Conservation (phyloP, 2,113 vertebrate species). For the Progne subis region DNA sequence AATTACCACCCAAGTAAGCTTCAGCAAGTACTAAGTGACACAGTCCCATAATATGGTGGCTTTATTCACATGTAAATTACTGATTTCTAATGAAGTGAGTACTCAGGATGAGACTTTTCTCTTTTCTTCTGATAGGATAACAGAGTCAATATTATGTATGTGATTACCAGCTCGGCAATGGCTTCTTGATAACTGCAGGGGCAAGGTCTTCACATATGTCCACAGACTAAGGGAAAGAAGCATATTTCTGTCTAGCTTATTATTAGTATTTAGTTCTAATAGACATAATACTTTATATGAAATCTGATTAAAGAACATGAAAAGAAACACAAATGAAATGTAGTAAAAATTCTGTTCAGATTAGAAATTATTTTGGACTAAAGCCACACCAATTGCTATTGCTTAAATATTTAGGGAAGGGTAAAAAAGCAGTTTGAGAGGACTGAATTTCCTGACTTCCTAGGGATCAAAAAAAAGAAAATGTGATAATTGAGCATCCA, state of each 20-base stretch:
- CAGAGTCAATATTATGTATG: neutral
- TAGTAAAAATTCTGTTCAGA: neutral
- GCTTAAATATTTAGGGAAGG: neutral
- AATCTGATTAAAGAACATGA: neutral
- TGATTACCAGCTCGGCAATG: neutral
- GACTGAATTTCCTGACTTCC: neutral
- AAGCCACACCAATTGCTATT: neutral
- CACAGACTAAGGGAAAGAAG: neutral
- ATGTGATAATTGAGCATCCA: neutral
- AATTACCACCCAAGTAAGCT: conserved; percentile 1
- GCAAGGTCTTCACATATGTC: neutral
- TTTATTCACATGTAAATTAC: conserved; percentile 29
- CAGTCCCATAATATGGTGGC: neutral
- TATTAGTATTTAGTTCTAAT: neutral
- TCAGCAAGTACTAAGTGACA: neutral
- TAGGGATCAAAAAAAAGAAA: neutral
- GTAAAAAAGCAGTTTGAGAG: neutral
- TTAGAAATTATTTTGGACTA: neutral
- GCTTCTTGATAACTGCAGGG: neutral
- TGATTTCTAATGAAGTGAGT: conserved; percentile 44
- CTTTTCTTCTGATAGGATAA: neutral
- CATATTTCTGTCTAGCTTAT: neutral
- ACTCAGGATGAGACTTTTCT: conserved; percentile 1
- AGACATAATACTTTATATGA: neutral
- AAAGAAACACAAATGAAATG: neutral